phyloP scores from a whole-genome alignment of 1,140 invertebrate genomes.

The Berghia stephanieae region DNA sequence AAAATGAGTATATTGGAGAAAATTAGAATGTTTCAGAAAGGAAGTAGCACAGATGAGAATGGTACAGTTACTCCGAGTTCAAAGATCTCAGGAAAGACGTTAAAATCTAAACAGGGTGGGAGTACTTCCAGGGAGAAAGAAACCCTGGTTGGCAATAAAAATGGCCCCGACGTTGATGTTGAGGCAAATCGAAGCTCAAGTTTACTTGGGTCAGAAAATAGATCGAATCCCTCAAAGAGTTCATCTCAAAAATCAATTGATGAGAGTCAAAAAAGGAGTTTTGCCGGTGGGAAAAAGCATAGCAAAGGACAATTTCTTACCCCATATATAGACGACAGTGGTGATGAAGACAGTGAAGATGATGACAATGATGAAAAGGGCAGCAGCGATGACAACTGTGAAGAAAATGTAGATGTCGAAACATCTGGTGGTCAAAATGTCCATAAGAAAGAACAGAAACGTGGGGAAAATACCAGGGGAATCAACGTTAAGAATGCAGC shows the following conservation, averaged over 20 bases:
- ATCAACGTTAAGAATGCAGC: not conserved
- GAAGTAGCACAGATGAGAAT: too few species aligned
- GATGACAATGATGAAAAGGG: not conserved
- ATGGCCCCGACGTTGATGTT: not conserved
- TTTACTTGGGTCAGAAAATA: not conserved
- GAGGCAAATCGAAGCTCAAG: not conserved
- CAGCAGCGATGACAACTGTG: too few species aligned
- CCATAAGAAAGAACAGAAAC: not conserved
- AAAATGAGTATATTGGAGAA: too few species aligned
- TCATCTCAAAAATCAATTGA: not conserved
- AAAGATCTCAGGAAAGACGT: too few species aligned
- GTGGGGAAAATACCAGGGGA: not conserved
- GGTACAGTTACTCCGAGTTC: too few species aligned
- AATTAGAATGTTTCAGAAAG: too few species aligned
- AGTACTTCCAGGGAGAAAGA: too few species aligned
- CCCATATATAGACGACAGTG: not conserved
- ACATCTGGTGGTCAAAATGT: not conserved
- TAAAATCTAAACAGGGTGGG: too few species aligned
- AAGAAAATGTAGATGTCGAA: not conserved
- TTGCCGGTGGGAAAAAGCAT: not conserved
- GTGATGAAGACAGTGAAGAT: not conserved
- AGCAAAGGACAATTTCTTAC: not conserved
- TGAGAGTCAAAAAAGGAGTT: not conserved
- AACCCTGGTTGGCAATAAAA: not conserved
- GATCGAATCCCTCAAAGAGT: not conserved